These are phyloP conservation scores for Eupristina koningsbergeri DNA, from an alignment of 1,140 invertebrate species.

Conservation along the genomic window DNA sequence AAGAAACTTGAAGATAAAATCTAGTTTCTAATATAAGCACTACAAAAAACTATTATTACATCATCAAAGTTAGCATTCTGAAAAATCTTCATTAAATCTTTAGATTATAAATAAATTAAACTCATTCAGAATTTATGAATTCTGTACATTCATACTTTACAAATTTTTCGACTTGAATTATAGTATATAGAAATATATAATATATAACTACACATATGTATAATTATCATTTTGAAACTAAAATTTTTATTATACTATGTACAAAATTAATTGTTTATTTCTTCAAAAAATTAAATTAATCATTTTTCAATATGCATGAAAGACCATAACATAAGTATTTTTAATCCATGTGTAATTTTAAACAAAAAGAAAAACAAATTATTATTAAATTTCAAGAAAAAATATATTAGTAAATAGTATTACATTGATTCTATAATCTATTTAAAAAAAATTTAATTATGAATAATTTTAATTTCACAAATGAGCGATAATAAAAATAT, in stretches of 20 bases:
- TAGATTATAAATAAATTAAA: no score
- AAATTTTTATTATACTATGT: not conserved
- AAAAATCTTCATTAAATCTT: no score
- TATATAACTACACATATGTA: not conserved
- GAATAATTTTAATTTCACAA: slow-evolving; percentile 9
- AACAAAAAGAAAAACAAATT: not conserved
- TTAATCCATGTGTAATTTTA: not conserved
- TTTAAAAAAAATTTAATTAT: slow-evolving; percentile 9
- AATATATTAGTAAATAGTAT: not conserved
- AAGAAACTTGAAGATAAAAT: not conserved
- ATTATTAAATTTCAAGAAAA: not conserved
- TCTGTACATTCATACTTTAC: not conserved
- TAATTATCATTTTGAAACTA: not conserved
- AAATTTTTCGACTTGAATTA: not conserved
- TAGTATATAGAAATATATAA: not conserved
- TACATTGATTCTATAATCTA: not conserved
- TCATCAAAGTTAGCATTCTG: not conserved
- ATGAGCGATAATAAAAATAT: not conserved
- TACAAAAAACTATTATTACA: not conserved
- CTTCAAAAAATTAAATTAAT: not conserved
- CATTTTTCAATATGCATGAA: not conserved
- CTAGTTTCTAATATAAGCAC: not conserved
- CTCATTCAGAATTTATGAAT: not conserved
- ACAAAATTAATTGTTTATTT: no score
- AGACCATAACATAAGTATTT: not conserved